Percentiles rank a stretch among this genome's conserved stretches.
Conservation (phyloP, 2,113 vertebrate genomes). For the Plestiodon gilberti region DNA sequence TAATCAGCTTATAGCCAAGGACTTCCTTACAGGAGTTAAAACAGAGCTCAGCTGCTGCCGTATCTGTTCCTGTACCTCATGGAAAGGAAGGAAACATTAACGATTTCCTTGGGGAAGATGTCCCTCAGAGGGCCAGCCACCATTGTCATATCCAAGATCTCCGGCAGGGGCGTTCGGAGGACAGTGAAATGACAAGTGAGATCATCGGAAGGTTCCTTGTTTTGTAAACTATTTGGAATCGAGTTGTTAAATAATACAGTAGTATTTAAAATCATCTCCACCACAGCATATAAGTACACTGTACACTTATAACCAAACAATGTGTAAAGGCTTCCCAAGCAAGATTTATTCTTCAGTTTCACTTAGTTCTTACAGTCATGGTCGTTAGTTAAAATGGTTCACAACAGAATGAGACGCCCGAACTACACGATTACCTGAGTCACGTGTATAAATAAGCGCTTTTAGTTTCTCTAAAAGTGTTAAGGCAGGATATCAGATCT, state of each 20-base stretch:
- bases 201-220: constrained; percentile 4
- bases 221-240: constrained; percentile 53
- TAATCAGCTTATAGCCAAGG: neutral
- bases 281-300: constrained; percentile 32
- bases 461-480: neutral
- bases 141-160: neutral
- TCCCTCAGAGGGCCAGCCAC: too few relatives aligned
- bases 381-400: neutral
- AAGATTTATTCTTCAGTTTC: neutral
- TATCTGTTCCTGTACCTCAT: neutral
- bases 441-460: neutral
- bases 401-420: neutral
- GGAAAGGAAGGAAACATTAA: neutral
- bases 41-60: too few relatives aligned
- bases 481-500: neutral
- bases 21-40: neutral
- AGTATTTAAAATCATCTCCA: constrained; percentile 38
- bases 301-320: too few relatives aligned
- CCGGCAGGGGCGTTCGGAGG: neutral
- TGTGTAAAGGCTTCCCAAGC: neutral
- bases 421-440: neutral
- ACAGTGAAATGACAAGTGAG: constrained; percentile 35
- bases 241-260: too few relatives aligned
- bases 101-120: neutral
- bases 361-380: neutral